Percentiles rank a stretch among this genome's conserved stretches.
Evolutionary conservation across 2,888 invertebrate species (phyloP).

Genomic region (Choristoneura rosaceana): DNA sequence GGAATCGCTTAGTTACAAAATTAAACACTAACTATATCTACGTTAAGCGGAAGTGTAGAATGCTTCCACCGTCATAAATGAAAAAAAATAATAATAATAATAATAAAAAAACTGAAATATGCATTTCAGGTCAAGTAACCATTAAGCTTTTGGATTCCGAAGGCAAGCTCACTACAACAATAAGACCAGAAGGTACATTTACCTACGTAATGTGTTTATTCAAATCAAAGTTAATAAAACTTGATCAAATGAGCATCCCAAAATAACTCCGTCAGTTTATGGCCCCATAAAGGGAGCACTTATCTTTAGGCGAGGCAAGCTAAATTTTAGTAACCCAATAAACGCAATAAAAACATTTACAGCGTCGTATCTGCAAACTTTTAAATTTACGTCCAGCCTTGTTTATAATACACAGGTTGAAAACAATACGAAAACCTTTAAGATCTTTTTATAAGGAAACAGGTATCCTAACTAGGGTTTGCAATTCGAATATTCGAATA

Average conservation of each 20-base stretch:
- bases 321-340: conserved; percentile 37
- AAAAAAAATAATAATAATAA: too few species aligned
- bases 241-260: conserved; percentile 5
- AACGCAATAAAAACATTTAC: conserved; percentile 38
- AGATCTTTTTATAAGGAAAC: neutral
- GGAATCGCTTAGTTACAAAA: too few species aligned
- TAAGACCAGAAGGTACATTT: too few species aligned
- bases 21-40: too few species aligned
- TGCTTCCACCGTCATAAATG: too few species aligned
- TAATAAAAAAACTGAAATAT: too few species aligned
- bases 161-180: too few species aligned
- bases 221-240: neutral
- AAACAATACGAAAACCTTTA: conserved; percentile 9
- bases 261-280: conserved; percentile 16
- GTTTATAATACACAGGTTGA: conserved; percentile 18
- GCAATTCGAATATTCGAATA: too few species aligned
- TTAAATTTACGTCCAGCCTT: conserved; percentile 19
- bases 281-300: conserved; percentile 28
- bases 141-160: too few species aligned
- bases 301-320: conserved; percentile 30
- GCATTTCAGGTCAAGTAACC: too few species aligned
- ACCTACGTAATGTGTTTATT: neutral
- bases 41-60: too few species aligned
- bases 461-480: too few species aligned
- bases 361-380: conserved; percentile 37